Evolutionary conservation across 2,888 invertebrate species (phyloP), one percentile per base, ranked within the genome.

Genomic region (Automeris io): DNA sequence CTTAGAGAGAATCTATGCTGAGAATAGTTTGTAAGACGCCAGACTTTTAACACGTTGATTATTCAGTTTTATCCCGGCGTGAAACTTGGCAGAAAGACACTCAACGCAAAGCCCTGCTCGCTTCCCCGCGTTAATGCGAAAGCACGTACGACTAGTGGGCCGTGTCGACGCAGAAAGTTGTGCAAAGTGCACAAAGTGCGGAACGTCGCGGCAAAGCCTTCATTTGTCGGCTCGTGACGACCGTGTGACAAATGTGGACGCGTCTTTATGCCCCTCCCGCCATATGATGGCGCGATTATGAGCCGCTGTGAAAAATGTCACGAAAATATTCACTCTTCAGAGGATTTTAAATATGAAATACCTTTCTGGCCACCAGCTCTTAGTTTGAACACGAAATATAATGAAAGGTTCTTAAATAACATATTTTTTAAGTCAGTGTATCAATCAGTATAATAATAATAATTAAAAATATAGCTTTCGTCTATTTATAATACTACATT

Each of bases 211-310:
- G 79, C 74, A 80, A 83, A 81, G 85, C 83, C 85, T 83, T 87
- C 86, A 87, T 87, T 86, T 87, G 87, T 87, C 83, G 85, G 70
- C 81, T 78, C 70, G 69, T 87, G 85, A 85, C 83, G 77, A 64
- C 71, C 72, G 72, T 68, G 77, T 85, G 87, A 87, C 85, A 87
- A 87, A 87, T 86, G 81, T 80, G 77, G 76, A 79, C 80, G 70
- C 63, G 66, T 67, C 76, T 79, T 73, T 75, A 75, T 73, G 64
- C 68, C 65, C 61, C 57, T 55, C 54, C 49, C 57, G 49, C 59
- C 43, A 55, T 54, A 59, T 62, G 67, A 63, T 60, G 48, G 56
- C 54, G 57, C 70, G 67, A 78, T 80, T 80, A 79, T 78, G 70
- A 71, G 68, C 57, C 56, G 60, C 72, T 66, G 69, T 76, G 73